Percentiles rank a stretch among this genome's conserved stretches.
These are phyloP conservation scores for Yoshiicerus persimilis DNA, from an alignment of 1,140 invertebrate species.

Conservation along the genomic window DNA sequence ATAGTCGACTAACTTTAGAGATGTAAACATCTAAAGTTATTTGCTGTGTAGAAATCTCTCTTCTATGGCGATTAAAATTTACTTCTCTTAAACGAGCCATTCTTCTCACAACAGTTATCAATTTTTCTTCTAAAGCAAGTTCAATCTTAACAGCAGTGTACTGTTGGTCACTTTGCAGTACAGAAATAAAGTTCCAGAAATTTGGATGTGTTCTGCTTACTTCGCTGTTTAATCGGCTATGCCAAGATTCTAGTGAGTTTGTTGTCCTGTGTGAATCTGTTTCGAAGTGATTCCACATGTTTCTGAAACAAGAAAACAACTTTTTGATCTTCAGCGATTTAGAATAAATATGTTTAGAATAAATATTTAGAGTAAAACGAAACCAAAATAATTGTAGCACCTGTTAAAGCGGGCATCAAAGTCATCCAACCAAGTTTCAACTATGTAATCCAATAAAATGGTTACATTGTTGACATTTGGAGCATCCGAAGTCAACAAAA, in stretches of 20 bases:
- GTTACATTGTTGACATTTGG: not conserved
- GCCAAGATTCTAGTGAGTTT: not conserved
- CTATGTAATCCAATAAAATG: not conserved
- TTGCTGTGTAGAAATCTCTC: not conserved
- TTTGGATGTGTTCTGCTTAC: not conserved
- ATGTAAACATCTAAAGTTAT: not conserved
- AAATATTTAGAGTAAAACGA: not conserved
- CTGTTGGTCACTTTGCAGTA: not conserved
- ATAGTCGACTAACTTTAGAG: not conserved
- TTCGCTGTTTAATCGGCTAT: not conserved
- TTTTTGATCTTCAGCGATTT: no score
- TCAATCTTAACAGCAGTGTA: not conserved
- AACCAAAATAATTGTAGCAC: not conserved
- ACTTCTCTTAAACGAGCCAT: not conserved
- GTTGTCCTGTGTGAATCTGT: not conserved
- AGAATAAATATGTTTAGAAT: not conserved
- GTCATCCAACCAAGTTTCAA: not conserved
- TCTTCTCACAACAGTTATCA: not conserved
- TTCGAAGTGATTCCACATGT: not conserved
- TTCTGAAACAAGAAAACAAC: not conserved
- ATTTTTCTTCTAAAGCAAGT: not conserved
- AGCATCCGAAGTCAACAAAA: not conserved
- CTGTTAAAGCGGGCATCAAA: not conserved
- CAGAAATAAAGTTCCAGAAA: not conserved
- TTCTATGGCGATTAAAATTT: not conserved